Base-by-base conservation (phyloP, 2,797 vertebrate species). In the Craterocephalus amniculus region DNA sequence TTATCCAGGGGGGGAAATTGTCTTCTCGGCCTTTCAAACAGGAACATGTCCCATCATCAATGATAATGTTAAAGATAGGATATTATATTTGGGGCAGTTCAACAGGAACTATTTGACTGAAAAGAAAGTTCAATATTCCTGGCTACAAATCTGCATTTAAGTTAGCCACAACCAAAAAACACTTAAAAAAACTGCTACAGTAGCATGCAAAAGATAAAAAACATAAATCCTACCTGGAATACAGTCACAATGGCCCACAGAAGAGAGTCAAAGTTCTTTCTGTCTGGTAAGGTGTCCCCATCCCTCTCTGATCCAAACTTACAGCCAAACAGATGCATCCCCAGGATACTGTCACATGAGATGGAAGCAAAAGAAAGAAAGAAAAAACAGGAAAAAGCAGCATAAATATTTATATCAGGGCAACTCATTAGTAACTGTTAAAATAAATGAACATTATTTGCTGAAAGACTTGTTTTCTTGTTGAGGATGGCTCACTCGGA, bases 271-370 rank as follows among this genome's bases (percentile, higher is more conserved):
- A 99, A 99, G 91, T 99, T 99, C 91, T 99, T 99, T 71, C 97
- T 89, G 86, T 99, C 97, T 0, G 97, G 97, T n/a, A 99, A 95
- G 0, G 97, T 99, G 86, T 99, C 97, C 70, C 97, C 97, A 0
- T 96, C 95, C 45, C 98, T 99, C 84, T 96, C 96, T 81, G 98
- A 93, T 80, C 97, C 99, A 93, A 99, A 99, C 86, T 99, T 99
- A 86, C 97, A 99, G 58, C 97, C 97, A 70, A 99, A 99, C 80
- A 99, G 98, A 72, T 99, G 97, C 97, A 99, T 99, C 81, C 97
- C 97, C 36, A 99, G 93, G 76, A 99, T 99, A 87, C 97, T 99
- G 90, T 76, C 54, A 56, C 54, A 13, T 27, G 35, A 31, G 6
- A 35, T 20, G 34, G 67, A 80, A 45, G 89, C 59, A 81, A 66